Base-by-base conservation (phyloP, 2,888 invertebrate genomes). In the Mesochorus sp. region DNA sequence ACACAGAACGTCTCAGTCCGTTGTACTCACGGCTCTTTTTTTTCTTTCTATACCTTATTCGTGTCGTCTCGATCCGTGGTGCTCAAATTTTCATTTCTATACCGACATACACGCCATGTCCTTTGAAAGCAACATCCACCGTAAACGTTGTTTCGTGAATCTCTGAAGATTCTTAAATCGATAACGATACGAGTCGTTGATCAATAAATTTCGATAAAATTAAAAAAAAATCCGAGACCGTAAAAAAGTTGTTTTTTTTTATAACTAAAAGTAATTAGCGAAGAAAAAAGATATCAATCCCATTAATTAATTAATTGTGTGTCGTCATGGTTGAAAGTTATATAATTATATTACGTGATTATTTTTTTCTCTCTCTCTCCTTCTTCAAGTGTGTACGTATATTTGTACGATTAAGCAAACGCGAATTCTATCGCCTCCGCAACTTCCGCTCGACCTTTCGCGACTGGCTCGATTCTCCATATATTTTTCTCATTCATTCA, bases 371-470 rank as follows among this genome's bases (percentile, higher is more conserved):
- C 34, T 55, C 34, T 24, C n/a, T 17, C 10, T 31, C 10, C 6
- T 1, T 17, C 34, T 12, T 8, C n/a, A 47, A 34, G 24, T 57
- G 67, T 68, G 59, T 68, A n/a, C n/a, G n/a, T n/a, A n/a, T n/a
- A 62, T 59, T 67, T 67, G 47, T 68, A 62, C 68, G 77, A 77
- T 77, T 68, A 68, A 55, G 62, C 62, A 55, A 77, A 73, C 55
- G 73, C 51, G 55, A 77, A 73, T 77, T 77, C 68, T 68, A 73
- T 77, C 77, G 73, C 73, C 73, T 68, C 39, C 55, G 66, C 66
- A 59, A 79, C 79, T 77, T 82, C 82, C 82, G 79, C 61, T 44
- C 70, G 73, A 74, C 75, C 79, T 82, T 76, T 73, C 64, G 62
- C 21, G 70, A 66, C 66, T 42, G 47, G 62, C 55, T 57, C 67